Evolutionary conservation across 2,888 invertebrate genomes (phyloP).

Genomic region (Metacarcinus magister): DNA sequence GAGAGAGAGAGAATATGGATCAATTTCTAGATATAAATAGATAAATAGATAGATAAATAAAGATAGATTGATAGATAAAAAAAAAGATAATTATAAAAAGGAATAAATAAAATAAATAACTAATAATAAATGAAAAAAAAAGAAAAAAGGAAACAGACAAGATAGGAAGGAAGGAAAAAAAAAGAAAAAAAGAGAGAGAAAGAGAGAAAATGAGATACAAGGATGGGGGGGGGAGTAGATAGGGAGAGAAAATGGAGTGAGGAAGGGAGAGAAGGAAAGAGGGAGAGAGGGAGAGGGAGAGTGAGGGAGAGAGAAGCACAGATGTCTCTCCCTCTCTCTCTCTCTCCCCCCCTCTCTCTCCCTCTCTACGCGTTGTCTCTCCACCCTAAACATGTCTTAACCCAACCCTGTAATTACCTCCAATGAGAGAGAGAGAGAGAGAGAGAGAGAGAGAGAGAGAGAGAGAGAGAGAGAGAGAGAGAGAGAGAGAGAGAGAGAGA

Average conservation of each 20-base stretch:
- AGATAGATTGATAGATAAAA: background rate
- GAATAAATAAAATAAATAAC: background rate
- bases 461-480: background rate
- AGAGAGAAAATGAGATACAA: background rate
- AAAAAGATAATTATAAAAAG: background rate
- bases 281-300: background rate
- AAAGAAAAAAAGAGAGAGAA: background rate
- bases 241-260: background rate
- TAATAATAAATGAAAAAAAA: background rate
- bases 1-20: background rate
- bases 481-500: background rate
- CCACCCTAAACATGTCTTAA: background rate
- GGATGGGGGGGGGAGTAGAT: background rate
- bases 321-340: background rate
- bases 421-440: background rate
- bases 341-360: background rate
- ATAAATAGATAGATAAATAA: background rate
- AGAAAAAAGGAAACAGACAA: conserved; percentile 29
- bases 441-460: background rate
- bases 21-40: background rate
- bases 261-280: background rate
- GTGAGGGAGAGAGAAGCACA: background rate
- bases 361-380: background rate
- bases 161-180: background rate
- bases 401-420: background rate